Base-by-base conservation (phyloP, 2,113 vertebrate genomes). In the Panurus biarmicus region DNA sequence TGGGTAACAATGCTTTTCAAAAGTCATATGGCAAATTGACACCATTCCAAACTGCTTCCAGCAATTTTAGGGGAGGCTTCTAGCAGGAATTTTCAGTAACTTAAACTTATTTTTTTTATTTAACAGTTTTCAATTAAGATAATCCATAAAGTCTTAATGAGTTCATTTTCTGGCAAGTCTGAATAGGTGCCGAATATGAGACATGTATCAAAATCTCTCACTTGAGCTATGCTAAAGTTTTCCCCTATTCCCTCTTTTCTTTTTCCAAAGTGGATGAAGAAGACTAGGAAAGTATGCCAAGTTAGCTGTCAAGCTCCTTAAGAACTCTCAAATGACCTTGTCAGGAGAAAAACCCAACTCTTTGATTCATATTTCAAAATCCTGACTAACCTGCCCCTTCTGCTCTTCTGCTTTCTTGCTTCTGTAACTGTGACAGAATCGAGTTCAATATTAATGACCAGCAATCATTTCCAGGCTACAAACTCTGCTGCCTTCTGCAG, bases 321-420 rank as follows among this genome's bases (percentile, higher is more conserved):
- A 93, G 82, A 93, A 84, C 69, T 84, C 85, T 86, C 85, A 89
- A 94, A 87, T 35, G 94, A 90, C 94, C 75, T 95, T 74, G 64
- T 71, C 72, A 86, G 65, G 22, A 38, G 83, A 79, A 18, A 53
- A 12, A 2, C 3, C 3, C 28, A 89, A 31, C 24, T 14, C 82
- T 96, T 93, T 97, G 93, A 96, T 91, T 90, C 88, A 83, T 96
- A 93, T 95, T 97, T 96, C 81, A 85, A 91, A 94, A 91, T 67
- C 89, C 65, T 73, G 77, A 66, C 54, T 91, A 95, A 85, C 75
- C 60, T 94, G 54, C 58, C 28, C 89, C 87, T 93, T 94, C 74
- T 35, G 73, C 76, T 89, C 65, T 69, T 66, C 48, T 66, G 87
- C 73, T 77, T 89, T 79, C 60, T 54, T 50, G 29, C 50, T 87